Base-by-base conservation (phyloP, 2,888 invertebrate species). In the Diadegma fenestrale region DNA sequence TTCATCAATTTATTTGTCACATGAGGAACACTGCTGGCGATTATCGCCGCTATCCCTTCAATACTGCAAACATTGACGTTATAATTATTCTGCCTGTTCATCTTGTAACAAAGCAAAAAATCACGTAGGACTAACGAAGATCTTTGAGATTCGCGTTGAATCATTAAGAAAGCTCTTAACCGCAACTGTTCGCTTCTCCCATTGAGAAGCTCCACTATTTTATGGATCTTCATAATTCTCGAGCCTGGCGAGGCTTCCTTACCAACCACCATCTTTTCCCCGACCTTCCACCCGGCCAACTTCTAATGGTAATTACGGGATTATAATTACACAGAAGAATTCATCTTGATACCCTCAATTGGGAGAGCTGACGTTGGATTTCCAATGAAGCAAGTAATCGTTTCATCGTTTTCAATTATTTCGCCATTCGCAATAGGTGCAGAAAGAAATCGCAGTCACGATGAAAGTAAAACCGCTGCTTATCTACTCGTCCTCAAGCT, bases 161-260 rank as follows among this genome's bases (percentile, higher is more conserved):
- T 83, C 78, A 63, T 79, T 83, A 68, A 45, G 73, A 48, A 83
- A 68, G 73, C 45, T 79, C 68, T 68, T 66, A 79, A 68, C 58
- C 37, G 33, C 73, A 79, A 63, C 45, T 37, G 33, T 68, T 68
- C 61, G 68, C 73, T 83, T 83, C 73, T 26, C 73, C 19, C 33
- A 76, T 26, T 73, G 12, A 19, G 41, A 22, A 78, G 26, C 77
- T 48, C 26, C 37, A 37, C n/a, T 51, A 33, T 43, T 69, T 83
- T 68, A 68, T 41, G 51, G 61, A 75, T 75, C 80, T 75, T 68
- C 58, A 75, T 69, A 75, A 83, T 78, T 78, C 61, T 64, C 72
- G 80, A 26, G 68, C 48, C 78, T 79, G 58, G 37, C 71, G 17
- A 17, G 22, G 37, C 61, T 68, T 22, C 68, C 45, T 63, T 69